Percentiles rank a stretch among this genome's conserved stretches.
These are phyloP conservation scores for Dioctria rufipes DNA, from an alignment of 2,888 invertebrate genomes.

Conservation along the genomic window DNA sequence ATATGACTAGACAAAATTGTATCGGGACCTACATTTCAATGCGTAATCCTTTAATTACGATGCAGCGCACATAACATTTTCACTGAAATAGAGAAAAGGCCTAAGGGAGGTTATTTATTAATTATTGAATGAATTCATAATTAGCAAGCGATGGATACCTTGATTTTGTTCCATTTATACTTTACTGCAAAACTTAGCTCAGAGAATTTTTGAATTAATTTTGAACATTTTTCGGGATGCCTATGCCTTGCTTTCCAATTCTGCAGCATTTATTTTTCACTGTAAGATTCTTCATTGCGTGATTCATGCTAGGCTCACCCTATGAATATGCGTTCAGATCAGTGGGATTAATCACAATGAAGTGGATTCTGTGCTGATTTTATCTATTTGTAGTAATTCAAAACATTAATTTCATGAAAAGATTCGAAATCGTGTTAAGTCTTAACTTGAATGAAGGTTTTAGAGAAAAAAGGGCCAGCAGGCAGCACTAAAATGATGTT, in stretches of 20 bases:
- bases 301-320: slow-evolving; percentile 9
- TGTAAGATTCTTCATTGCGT: slow-evolving; percentile 3
- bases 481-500: neutral
- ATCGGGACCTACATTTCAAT: too few species aligned
- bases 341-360: slow-evolving; percentile 18
- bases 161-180: neutral
- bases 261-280: neutral
- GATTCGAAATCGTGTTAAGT: neutral
- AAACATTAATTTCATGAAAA: slow-evolving; percentile 33
- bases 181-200: neutral
- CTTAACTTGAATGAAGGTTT: too few species aligned
- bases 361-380: slow-evolving; percentile 3
- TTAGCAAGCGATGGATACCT: neutral
- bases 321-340: neutral
- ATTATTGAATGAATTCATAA: neutral
- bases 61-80: too few species aligned
- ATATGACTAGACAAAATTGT: too few species aligned
- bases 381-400: slow-evolving; percentile 31
- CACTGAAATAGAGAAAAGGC: too few species aligned
- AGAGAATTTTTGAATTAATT: neutral
- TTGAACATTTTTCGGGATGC: slow-evolving; percentile 1
- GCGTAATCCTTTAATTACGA: too few species aligned
- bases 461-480: neutral
- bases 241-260: neutral
- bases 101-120: too few species aligned